These are phyloP conservation scores for Vidua chalybeata DNA, from an alignment of 2,113 vertebrate species.

Conservation along the genomic window DNA sequence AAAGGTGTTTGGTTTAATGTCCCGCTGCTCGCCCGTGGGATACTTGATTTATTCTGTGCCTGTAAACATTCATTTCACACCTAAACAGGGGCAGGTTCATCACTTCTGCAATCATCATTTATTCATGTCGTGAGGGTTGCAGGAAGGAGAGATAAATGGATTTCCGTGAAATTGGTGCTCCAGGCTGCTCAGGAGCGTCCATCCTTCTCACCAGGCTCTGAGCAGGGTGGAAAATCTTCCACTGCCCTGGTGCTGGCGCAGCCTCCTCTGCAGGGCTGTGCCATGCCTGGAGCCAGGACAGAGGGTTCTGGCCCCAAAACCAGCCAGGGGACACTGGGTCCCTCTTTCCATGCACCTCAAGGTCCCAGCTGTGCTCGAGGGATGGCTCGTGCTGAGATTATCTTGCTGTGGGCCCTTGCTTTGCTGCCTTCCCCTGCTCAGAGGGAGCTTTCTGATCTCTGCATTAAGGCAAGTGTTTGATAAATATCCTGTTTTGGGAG, in stretches of 20 bases:
- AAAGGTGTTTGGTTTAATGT: slow-evolving; percentile 58
- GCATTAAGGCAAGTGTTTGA: neutral
- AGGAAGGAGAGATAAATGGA: slow-evolving; percentile 68
- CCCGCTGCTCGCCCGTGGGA: slow-evolving; percentile 55
- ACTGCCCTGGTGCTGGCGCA: neutral
- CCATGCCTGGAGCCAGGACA: accelerated
- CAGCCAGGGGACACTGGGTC: neutral
- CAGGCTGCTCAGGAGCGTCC: slow-evolving; percentile 45
- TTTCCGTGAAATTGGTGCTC: slow-evolving; percentile 54
- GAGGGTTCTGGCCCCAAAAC: neutral
- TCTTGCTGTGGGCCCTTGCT: neutral
- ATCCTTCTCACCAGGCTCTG: slow-evolving; percentile 18
- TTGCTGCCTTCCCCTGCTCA: neutral
- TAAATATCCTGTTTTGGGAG: neutral
- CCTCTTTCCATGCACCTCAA: accelerated
- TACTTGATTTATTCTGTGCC: slow-evolving; percentile 67
- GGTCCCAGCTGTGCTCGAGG: neutral
- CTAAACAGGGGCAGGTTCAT: slow-evolving; percentile 72
- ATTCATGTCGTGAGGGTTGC: slow-evolving; percentile 63
- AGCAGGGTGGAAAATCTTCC: neutral
- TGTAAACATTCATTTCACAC: slow-evolving; percentile 73
- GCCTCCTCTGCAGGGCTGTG: neutral
- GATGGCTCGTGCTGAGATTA: neutral
- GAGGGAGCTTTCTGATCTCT: neutral
- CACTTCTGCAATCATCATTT: slow-evolving; percentile 70